phyloP scores from a whole-genome alignment of 1,140 invertebrate species.

The Melipona quadrifasciata region DNA sequence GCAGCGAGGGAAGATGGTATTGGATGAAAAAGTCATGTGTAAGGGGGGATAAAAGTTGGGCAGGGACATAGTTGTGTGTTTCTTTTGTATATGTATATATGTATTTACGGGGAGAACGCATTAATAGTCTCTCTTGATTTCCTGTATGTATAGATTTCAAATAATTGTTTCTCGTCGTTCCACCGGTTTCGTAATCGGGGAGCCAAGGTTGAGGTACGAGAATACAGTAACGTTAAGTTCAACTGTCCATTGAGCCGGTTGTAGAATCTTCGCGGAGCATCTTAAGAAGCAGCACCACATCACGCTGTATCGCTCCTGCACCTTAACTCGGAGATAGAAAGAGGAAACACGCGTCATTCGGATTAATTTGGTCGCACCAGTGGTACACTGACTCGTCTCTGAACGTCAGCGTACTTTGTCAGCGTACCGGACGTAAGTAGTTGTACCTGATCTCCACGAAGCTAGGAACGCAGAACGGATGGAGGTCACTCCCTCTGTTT shows the following conservation, averaged over 20 bases:
- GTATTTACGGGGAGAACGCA: constrained; percentile 35
- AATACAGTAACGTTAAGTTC: constrained; percentile 42
- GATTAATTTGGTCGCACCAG: constrained; percentile 55
- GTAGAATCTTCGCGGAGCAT: constrained; percentile 47
- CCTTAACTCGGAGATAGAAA: constrained; percentile 52
- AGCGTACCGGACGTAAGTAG: constrained; percentile 49
- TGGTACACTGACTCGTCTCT: constrained; percentile 39
- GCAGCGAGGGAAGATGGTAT: constrained; percentile 65
- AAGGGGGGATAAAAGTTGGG: constrained; percentile 6
- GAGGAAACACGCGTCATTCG: constrained; percentile 43
- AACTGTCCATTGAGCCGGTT: constrained; percentile 58
- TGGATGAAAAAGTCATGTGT: constrained; percentile 42
- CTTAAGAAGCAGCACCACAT: constrained; percentile 51
- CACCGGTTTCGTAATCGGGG: constrained; percentile 27
- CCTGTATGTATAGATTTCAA: constrained; percentile 24
- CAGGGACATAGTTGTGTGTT: constrained; percentile 2
- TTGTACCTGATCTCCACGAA: constrained; percentile 51
- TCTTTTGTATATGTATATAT: not conserved
- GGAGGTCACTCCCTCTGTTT: constrained; percentile 25
- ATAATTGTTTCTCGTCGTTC: constrained; percentile 38
- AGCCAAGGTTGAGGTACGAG: constrained; percentile 45
- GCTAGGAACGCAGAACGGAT: constrained; percentile 63
- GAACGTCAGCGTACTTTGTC: constrained; percentile 4
- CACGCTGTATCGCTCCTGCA: constrained; percentile 47
- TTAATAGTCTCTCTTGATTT: constrained; percentile 56